A percentile compares a stretch with the other conserved stretches of the same genome.
phyloP scores from a whole-genome alignment of 2,888 invertebrate genomes.

The Mesopsocus fuscifrons region DNA sequence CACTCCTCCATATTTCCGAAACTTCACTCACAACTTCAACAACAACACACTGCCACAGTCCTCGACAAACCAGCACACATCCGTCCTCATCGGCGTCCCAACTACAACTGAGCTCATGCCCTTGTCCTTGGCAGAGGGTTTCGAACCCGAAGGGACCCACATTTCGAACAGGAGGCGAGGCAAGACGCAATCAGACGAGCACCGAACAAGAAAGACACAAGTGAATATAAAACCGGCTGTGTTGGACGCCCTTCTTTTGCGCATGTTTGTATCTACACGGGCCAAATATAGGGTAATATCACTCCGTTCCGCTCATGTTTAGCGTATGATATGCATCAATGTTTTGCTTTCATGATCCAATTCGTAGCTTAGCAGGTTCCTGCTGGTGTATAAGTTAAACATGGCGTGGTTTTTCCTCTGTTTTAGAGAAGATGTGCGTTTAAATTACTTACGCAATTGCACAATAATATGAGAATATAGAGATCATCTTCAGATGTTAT shows the following conservation, averaged over 20 bases:
- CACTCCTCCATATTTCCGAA: background rate
- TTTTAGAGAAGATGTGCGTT: background rate
- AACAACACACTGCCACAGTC: background rate
- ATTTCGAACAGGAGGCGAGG: slow-evolving; percentile 7
- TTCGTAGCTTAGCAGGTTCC: background rate
- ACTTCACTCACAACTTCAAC: background rate
- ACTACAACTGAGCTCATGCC: slow-evolving; percentile 12
- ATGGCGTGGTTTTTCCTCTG: background rate
- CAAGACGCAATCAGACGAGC: background rate
- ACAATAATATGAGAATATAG: background rate
- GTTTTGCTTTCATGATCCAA: background rate
- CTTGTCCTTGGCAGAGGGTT: slow-evolving; percentile 19
- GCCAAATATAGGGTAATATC: slow-evolving; percentile 7
- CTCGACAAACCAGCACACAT: background rate
- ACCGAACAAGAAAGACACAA: background rate
- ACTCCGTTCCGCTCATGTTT: background rate
- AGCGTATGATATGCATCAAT: background rate
- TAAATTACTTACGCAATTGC: slow-evolving; percentile 10
- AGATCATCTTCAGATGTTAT: background rate
- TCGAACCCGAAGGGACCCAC: slow-evolving; percentile 15
- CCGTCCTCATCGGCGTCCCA: background rate
- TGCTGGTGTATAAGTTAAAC: slow-evolving; percentile 2
- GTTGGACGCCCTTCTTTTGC: background rate
- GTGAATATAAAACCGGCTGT: background rate
- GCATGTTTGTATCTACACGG: background rate